A percentile compares a stretch with the other conserved stretches of the same genome.
Conservation (phyloP, 2,113 vertebrate genomes). For the Spilogale gracilis region DNA sequence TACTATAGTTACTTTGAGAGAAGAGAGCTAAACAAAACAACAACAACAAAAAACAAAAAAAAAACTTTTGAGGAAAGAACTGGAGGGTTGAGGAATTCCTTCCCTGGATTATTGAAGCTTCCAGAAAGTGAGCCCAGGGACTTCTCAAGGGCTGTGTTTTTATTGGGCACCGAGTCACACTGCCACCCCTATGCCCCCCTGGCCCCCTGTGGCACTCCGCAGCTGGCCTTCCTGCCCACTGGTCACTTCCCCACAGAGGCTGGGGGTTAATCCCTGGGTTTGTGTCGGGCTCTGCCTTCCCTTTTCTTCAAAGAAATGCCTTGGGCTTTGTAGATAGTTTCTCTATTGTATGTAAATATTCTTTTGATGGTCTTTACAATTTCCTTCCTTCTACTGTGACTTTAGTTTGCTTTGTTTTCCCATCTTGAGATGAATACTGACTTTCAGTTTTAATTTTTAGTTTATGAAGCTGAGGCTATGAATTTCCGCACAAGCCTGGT, state of each 20-base stretch:
- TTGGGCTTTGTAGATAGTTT: slow-evolving; percentile 28
- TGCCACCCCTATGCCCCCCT: background rate
- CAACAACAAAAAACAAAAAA: background rate
- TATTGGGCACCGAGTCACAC: background rate
- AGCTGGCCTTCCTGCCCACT: background rate
- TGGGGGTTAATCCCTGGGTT: background rate
- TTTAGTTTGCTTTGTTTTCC: slow-evolving; percentile 19
- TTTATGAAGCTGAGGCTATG: slow-evolving; percentile 47
- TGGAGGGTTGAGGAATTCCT: background rate
- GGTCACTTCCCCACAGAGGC: background rate
- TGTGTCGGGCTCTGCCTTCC: background rate
- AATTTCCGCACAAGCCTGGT: background rate
- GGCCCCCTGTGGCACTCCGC: background rate
- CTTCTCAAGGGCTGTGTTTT: background rate
- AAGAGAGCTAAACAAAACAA: background rate
- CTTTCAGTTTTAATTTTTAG: slow-evolving; percentile 27
- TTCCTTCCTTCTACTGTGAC: slow-evolving; percentile 21
- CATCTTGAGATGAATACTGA: slow-evolving; percentile 23
- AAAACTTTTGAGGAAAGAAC: background rate
- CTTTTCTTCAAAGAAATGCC: slow-evolving; percentile 6
- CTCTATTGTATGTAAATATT: background rate
- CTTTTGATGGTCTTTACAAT: slow-evolving; percentile 40
- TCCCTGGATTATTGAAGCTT: slow-evolving; percentile 27
- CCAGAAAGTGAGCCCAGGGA: slow-evolving; percentile 37
- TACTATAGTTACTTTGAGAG: background rate